Evolutionary conservation across 1,140 invertebrate genomes (phyloP), one percentile per base, ranked within the genome.

Genomic region (Ylistrum balloti): DNA sequence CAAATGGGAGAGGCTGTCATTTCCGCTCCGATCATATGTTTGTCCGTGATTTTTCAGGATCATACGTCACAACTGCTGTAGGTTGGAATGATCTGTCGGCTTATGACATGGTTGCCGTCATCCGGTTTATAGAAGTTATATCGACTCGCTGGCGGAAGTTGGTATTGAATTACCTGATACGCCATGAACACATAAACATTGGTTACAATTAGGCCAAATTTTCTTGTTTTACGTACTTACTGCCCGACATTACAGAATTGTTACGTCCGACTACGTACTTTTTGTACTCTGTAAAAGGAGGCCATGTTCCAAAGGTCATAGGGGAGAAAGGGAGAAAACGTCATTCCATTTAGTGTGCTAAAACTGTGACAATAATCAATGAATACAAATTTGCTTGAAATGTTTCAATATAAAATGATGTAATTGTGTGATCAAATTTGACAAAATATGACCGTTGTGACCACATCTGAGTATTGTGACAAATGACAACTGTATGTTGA

Each of bases 71-170:
- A 74, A 74, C 9, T 28, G n/a, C 56, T 74, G 56, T 74, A 74
- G 56, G 22, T 74, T 74, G n/a, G 7, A 74, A 74, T 74, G 56
- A 74, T 74, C 56, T 74, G 56, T 74, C n/a, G 56, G 56, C 56
- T 74, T n/a, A n/a, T 74, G 56, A 28, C 56, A 74, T 74, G 56
- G n/a, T 74, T 74, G 20, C n/a, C 56, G 22, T 17, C 22, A 5
- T 74, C 56, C 56, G 56, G 56, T n/a, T 74, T 28, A 74, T 74
- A 74, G 1, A 74, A 74, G 56, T 74, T n/a, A 1, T 28, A 74
- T 74, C 56, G 56, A 74, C 28, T 74, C n/a, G 28, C n/a, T 74
- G n/a, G 56, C 56, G 56, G 56, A 74, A 74, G 56, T 74, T n/a
- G 1, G 56, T 74, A 74, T 74, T 28, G n/a, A 74, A 28, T 74